Conservation (phyloP, 2,888 invertebrate genomes). For the Orthonychiurus folsomi region DNA sequence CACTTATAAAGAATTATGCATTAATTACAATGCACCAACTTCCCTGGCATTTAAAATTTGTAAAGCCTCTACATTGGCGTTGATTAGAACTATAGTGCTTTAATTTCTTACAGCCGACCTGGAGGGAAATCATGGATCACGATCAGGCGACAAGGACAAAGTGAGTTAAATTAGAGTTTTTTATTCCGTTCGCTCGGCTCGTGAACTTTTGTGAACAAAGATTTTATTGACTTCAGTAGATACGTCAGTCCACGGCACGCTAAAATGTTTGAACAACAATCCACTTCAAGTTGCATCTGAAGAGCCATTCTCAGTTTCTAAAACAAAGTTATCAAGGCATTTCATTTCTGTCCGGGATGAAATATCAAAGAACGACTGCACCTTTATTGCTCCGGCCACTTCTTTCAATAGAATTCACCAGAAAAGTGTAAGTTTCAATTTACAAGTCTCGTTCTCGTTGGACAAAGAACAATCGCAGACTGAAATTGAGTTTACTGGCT, state of each 20-base stretch:
- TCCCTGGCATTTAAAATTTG: too few relatives aligned
- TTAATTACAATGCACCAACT: too few relatives aligned
- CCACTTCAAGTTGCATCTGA: constrained; percentile 31
- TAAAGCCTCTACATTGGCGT: too few relatives aligned
- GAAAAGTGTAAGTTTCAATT: constrained; percentile 48
- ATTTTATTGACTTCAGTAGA: too few relatives aligned
- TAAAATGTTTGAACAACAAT: constrained; percentile 24
- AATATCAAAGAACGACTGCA: constrained; percentile 47
- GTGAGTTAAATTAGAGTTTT: too few relatives aligned
- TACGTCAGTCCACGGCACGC: constrained; percentile 40
- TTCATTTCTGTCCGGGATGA: constrained; percentile 48
- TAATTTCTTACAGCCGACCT: constrained; percentile 13
- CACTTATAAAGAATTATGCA: too few relatives aligned
- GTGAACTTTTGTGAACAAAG: too few relatives aligned
- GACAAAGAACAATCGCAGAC: too few relatives aligned
- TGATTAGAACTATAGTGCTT: too few relatives aligned
- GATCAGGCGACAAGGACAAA: constrained; percentile 27
- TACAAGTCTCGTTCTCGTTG: too few relatives aligned
- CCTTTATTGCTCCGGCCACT: constrained; percentile 51
- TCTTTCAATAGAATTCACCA: constrained; percentile 46
- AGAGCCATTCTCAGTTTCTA: constrained; percentile 33
- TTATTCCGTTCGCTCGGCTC: too few relatives aligned
- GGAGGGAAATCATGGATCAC: constrained; percentile 36
- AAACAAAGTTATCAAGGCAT: constrained; percentile 40
- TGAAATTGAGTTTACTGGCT: too few relatives aligned